Conservation (phyloP, 1,140 invertebrate genomes). For the Trissolcus basalis region DNA sequence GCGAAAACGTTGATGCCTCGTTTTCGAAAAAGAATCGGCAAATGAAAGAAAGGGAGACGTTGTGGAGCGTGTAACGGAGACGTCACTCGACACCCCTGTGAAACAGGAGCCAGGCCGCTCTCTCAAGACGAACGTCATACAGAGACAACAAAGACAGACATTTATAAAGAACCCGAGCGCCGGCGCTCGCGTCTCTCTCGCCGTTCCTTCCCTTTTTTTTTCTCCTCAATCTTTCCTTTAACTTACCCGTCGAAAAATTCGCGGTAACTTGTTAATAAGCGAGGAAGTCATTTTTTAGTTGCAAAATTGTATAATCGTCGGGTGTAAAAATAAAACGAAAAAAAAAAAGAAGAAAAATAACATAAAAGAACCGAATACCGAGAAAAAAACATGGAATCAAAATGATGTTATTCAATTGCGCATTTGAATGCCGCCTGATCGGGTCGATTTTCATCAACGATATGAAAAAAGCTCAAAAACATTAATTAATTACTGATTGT, state of each 20-base stretch:
- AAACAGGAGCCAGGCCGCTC: constrained; percentile 63
- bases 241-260: constrained; percentile 19
- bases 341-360: too few species aligned
- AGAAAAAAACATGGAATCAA: too few species aligned
- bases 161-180: constrained; percentile 62
- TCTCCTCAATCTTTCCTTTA: constrained; percentile 5
- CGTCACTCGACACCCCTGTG: constrained; percentile 70
- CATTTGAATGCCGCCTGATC: too few species aligned
- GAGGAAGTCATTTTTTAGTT: constrained; percentile 37
- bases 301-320: too few species aligned
- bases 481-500: constrained; percentile 24
- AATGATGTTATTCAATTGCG: too few species aligned
- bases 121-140: constrained; percentile 31
- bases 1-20: constrained; percentile 29
- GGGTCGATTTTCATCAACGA: too few species aligned
- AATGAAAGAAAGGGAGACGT: constrained; percentile 46
- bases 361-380: too few species aligned
- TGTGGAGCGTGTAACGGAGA: constrained; percentile 55
- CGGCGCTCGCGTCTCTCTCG: constrained; percentile 56
- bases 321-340: too few species aligned
- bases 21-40: constrained; percentile 43
- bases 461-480: neutral
- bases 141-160: constrained; percentile 58
- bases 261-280: constrained; percentile 23
- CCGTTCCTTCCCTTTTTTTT: constrained; percentile 8